Evolutionary conservation across 1,140 invertebrate species (phyloP).

Genomic region (Drosophila eugracilis): DNA sequence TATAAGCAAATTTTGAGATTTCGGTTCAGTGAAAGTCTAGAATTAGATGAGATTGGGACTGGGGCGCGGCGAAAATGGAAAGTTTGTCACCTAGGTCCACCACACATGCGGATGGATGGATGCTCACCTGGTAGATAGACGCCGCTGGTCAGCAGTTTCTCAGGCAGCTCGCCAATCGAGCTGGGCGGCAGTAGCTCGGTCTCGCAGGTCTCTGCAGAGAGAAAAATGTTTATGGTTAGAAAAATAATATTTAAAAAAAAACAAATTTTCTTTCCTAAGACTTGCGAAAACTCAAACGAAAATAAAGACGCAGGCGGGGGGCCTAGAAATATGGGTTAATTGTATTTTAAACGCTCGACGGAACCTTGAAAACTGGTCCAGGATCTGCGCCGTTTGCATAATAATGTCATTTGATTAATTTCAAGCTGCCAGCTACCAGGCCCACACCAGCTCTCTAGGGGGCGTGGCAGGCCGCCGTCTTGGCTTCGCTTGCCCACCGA

Average conservation of each 20-base stretch:
- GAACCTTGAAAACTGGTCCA: constrained; percentile 79
- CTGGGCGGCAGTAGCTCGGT: constrained; percentile 84
- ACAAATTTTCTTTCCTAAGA: too few species aligned
- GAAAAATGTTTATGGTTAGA: too few species aligned
- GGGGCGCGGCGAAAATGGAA: constrained; percentile 62
- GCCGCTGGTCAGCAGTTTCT: constrained; percentile 86
- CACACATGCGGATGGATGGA: constrained; percentile 4
- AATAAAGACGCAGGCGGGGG: not conserved
- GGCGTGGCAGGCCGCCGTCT: constrained; percentile 43
- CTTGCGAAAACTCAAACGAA: constrained; percentile 33
- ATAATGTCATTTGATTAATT: constrained; percentile 80
- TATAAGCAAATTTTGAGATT: constrained; percentile 67
- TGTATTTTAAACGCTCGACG: constrained; percentile 73
- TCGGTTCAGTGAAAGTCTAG: constrained; percentile 72
- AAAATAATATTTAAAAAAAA: too few species aligned
- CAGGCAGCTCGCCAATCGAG: constrained; percentile 86
- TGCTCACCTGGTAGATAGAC: constrained; percentile 87
- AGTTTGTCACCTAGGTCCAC: constrained; percentile 57
- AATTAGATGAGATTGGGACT: constrained; percentile 51
- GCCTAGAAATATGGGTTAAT: constrained; percentile 68
- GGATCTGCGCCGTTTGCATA: constrained; percentile 71
- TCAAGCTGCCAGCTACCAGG: constrained; percentile 47
- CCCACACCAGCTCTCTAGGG: constrained; percentile 29
- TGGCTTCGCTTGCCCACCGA: constrained; percentile 4
- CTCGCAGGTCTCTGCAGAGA: constrained; percentile 46